Conservation (phyloP, 2,888 invertebrate genomes). For the Eupithecia subfuscata region DNA sequence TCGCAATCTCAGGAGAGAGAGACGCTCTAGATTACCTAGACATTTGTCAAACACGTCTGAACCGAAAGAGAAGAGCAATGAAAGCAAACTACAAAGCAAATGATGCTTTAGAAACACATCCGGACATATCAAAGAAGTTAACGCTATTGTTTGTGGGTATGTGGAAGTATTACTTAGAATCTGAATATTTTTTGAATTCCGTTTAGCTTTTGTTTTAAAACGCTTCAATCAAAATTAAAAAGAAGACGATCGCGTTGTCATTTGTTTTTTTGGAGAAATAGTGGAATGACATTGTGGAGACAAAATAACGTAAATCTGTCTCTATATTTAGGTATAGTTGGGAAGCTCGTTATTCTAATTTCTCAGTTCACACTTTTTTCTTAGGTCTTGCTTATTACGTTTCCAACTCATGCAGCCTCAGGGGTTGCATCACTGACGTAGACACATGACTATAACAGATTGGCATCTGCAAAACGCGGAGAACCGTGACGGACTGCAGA, state of each 20-base stretch:
- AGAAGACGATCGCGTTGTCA: background rate
- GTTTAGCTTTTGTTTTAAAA: background rate
- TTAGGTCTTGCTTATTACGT: constrained; percentile 18
- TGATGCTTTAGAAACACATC: background rate
- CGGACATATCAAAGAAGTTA: background rate
- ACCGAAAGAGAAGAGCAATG: background rate
- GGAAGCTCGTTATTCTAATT: background rate
- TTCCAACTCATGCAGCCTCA: constrained; percentile 38
- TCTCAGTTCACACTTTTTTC: constrained; percentile 19
- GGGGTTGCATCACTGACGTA: constrained; percentile 70
- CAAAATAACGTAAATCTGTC: background rate
- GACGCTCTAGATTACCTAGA: background rate
- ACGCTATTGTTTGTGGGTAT: background rate
- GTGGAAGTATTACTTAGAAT: background rate
- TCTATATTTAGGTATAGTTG: background rate
- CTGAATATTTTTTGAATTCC: background rate
- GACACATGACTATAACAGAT: constrained; percentile 70
- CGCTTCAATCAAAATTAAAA: background rate
- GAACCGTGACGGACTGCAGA: constrained; percentile 70
- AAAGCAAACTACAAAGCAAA: constrained; percentile 8
- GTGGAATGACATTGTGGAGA: background rate
- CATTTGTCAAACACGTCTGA: constrained; percentile 17
- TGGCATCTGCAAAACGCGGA: constrained; percentile 62
- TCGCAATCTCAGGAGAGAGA: constrained; percentile 7
- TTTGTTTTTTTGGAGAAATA: background rate